These are phyloP conservation scores for Perodicticus potto DNA, from an alignment of 2,797 vertebrate genomes.

Conservation along the genomic window DNA sequence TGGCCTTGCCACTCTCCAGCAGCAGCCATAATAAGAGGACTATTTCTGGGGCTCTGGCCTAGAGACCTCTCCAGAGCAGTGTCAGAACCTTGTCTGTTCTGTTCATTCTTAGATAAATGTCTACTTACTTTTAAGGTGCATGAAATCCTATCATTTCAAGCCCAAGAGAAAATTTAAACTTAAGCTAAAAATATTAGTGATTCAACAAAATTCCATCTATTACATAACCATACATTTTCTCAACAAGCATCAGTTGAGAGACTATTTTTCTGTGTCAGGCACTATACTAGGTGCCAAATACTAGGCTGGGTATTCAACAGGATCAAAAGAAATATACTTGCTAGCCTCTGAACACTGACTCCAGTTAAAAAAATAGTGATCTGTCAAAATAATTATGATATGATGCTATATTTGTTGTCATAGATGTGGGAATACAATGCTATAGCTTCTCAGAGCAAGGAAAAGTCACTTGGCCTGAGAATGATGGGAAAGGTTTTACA, in stretches of 20 bases:
- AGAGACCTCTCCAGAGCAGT: background rate
- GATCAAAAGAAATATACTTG: background rate
- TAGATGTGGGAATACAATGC: background rate
- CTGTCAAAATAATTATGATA: background rate
- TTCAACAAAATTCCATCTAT: background rate
- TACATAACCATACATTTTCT: background rate
- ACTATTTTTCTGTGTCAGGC: background rate
- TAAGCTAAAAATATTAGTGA: slow-evolving; percentile 41
- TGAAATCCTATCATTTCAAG: background rate
- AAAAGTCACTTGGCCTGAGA: background rate
- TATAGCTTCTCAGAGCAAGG: background rate
- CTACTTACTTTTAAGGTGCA: background rate
- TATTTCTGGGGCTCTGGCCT: background rate
- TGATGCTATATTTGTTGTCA: background rate
- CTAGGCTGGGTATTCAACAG: background rate
- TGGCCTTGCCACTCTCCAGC: background rate
- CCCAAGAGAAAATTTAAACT: slow-evolving; percentile 42
- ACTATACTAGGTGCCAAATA: background rate
- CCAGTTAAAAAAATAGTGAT: background rate
- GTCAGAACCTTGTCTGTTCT: background rate
- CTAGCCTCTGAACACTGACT: background rate
- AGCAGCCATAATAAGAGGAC: background rate
- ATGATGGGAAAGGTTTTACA: background rate
- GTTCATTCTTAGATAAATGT: background rate
- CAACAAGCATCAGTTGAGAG: slow-evolving; percentile 15